These are phyloP conservation scores for Ammospiza caudacuta DNA, from an alignment of 2,113 vertebrate species.

Conservation along the genomic window DNA sequence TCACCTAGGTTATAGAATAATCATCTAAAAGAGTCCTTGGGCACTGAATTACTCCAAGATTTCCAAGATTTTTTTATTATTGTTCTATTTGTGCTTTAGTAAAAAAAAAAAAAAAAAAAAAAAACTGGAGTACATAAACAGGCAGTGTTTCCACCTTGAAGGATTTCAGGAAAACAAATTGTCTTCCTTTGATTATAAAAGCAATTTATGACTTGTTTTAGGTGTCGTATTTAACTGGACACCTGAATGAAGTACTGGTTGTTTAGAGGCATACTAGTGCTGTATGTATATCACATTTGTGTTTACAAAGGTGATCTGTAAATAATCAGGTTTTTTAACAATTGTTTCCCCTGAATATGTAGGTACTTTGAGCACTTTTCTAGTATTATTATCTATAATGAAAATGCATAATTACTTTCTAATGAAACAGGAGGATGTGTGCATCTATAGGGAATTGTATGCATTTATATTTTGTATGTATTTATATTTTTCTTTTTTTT, in stretches of 20 bases:
- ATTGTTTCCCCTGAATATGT: neutral
- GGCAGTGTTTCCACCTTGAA: neutral
- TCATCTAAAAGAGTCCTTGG: neutral
- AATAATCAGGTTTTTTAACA: neutral
- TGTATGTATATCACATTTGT: neutral
- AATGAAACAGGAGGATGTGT: neutral
- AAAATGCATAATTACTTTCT: neutral
- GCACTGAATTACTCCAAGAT: neutral
- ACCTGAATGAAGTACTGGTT: neutral
- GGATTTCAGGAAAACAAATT: neutral
- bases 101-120: neutral
- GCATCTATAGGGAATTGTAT: rapidly evolving
- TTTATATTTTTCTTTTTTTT: neutral
- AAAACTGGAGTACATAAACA: neutral
- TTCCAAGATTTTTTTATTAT: neutral
- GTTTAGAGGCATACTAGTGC: neutral
- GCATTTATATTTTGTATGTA: too few species aligned
- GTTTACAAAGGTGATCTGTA: neutral
- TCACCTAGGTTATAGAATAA: neutral
- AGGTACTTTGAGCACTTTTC: neutral
- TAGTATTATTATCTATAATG: neutral
- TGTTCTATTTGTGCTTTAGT: neutral
- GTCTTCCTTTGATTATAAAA: neutral
- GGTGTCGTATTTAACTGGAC: neutral
- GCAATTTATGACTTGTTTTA: neutral